Base-by-base conservation (phyloP, 2,113 vertebrate genomes). In the Smithornis capensis region DNA sequence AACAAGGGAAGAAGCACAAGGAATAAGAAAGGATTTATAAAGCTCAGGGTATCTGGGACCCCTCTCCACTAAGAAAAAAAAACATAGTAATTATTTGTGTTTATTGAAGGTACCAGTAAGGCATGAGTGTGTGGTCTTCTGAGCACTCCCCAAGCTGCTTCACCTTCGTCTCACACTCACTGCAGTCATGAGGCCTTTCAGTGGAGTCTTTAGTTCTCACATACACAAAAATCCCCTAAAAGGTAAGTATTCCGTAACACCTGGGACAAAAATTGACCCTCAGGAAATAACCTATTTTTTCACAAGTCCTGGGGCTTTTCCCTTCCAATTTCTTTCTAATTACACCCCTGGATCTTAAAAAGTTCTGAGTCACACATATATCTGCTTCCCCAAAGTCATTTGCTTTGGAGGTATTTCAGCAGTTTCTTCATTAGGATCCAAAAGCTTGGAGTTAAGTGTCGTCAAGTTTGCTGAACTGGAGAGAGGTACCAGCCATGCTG, bases 371-470 rank as follows among this genome's bases (percentile, higher is more conserved):
- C 0, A 2, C 33, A 60, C 11, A 45, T 33, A 92, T 40, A 89
- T 35, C 55, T 91, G 84, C 76, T 84, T 89, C 75, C 87, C 82
- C 59, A 82, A 76, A 90, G 83, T 71, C 64, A 78, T 92, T 89
- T 92, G 73, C 23, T 94, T 73, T n/a, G 47, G 56, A 42, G 89
- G n/a, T 16, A 78, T 77, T 93, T 86, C 70, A 83, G 70, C 47
- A 67, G 47, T 64, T 95, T 96, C 90, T 95, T 96, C 95, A 70
- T 84, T 14, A 90, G 77, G 70, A 92, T 95, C 75, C 91, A 93
- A 8, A 74, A 6, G 33, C 44, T 75, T 40, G 42, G 60, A 91
- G 56, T 29, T 75, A 95, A 52, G 24, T 12, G 42, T 78, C 71
- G 75, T 44, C 88, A 96, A 53, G 55, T 81, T 60, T 49, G 68